phyloP scores from a whole-genome alignment of 2,113 vertebrate species.

The Centrocercus urophasianus region DNA sequence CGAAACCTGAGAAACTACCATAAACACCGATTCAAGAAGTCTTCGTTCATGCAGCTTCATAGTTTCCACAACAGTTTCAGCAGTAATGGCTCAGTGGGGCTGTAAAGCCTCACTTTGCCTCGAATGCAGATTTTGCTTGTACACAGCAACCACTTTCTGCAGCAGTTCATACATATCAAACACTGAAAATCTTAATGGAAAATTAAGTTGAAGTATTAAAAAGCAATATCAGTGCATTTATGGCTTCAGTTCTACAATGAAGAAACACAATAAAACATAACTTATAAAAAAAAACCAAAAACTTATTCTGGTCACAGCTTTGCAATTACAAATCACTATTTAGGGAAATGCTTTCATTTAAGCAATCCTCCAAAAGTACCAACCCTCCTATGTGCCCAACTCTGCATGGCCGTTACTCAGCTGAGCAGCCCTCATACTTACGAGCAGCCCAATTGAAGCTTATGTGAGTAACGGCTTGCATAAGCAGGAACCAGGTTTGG shows the following conservation, averaged over 20 bases:
- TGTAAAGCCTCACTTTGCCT: constrained; percentile 68
- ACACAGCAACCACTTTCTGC: constrained; percentile 49
- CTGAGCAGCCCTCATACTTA: background rate
- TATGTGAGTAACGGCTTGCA: background rate
- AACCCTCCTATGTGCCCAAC: background rate
- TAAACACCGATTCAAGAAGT: constrained; percentile 83
- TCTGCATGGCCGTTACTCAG: background rate
- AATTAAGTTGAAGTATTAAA: constrained; percentile 59
- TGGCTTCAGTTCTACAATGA: constrained; percentile 77
- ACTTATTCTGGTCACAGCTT: constrained; percentile 67
- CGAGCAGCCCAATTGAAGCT: background rate
- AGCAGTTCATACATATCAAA: constrained; percentile 37
- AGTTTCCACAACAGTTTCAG: constrained; percentile 81
- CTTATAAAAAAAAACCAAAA: background rate
- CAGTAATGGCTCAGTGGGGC: constrained; percentile 81
- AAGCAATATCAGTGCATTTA: constrained; percentile 60
- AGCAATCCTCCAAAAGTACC: constrained; percentile 16
- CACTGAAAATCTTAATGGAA: constrained; percentile 59
- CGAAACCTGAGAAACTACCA: constrained; percentile 88
- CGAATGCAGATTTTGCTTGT: constrained; percentile 67
- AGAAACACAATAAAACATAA: constrained; percentile 52
- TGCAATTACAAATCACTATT: constrained; percentile 51
- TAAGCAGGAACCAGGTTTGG: constrained; percentile 61
- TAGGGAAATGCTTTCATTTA: constrained; percentile 49
- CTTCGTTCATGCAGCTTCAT: constrained; percentile 90